Evolutionary conservation across 2,888 invertebrate species (phyloP), one percentile per base, ranked within the genome.

Genomic region (Melitaea athalia): DNA sequence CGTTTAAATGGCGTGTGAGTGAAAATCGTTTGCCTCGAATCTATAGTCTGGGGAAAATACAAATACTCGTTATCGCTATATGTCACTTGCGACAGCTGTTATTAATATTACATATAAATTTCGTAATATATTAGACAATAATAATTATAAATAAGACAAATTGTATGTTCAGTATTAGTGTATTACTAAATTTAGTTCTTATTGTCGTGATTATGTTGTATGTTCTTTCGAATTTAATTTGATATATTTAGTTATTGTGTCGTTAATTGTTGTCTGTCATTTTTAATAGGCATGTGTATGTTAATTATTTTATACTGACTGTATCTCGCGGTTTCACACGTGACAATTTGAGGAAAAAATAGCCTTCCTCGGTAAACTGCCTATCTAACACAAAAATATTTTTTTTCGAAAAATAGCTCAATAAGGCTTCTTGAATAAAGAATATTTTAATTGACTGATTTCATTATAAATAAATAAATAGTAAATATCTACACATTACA

Each of bases 21-120:
- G 66, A 70, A 72, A 72, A 72, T 72, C 47, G 52, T 52, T 65
- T 69, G 33, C 53, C 33, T 65, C 60, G 15, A 62, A 70, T 72
- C 63, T 72, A 49, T 66, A 67, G 59, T 61, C 62, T 45, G 59
- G 52, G 52, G 47, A 61, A 57, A 57, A 17, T 8, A 55, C 14
- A 12, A 31, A 33, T 33, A 33, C 1, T 31, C 31, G 12, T 14
- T 33, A 31, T 31, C 33, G 12, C 24, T 24, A n/a, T 55, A 55
- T 24, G 31, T 33, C 38, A 38, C 38, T 38, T 38, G 38, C 5
- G 38, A 38, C 38, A 38, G 38, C 8, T 5, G 4, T 49, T 49
- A 49, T 49, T 5, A n/a, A n/a, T 49, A 49, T 49, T 49, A n/a
- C n/a, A 49, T 49, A 14, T 49, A 4, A 49, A 49, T 49, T n/a